These are phyloP conservation scores for Ophonus ardosiacus DNA, from an alignment of 2,888 invertebrate species.

Conservation along the genomic window DNA sequence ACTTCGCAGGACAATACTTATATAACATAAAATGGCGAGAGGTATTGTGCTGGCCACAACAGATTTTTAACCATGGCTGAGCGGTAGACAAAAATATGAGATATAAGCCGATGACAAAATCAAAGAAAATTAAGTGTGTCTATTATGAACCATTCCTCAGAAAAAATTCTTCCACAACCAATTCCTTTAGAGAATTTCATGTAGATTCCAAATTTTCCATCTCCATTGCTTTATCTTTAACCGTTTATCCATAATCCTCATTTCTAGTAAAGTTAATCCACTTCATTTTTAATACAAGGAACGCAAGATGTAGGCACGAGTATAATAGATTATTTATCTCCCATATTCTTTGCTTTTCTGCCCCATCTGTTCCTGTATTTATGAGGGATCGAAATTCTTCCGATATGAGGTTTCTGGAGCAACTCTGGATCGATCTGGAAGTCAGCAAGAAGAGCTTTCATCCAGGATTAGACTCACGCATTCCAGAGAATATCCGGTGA, in stretches of 20 bases:
- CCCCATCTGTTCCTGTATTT: neutral
- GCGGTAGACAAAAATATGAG: no score
- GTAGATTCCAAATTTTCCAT: neutral
- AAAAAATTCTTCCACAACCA: neutral
- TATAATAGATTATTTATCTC: neutral
- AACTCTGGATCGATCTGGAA: neutral
- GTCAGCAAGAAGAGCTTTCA: neutral
- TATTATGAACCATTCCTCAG: neutral
- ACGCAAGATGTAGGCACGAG: no score
- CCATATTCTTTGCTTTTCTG: neutral
- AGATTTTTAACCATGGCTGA: no score
- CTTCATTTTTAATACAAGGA: no score
- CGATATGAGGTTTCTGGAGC: neutral
- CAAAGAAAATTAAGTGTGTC: neutral
- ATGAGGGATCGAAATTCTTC: neutral
- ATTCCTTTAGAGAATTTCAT: neutral
- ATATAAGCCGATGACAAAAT: no score
- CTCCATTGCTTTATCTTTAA: neutral
- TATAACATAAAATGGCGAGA: no score
- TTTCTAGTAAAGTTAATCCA: no score
- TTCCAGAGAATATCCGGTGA: neutral
- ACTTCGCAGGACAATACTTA: no score
- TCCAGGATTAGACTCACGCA: neutral
- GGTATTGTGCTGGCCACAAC: no score
- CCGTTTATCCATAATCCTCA: neutral